Base-by-base conservation (phyloP, 2,797 vertebrate species). In the Florisuga fusca region DNA sequence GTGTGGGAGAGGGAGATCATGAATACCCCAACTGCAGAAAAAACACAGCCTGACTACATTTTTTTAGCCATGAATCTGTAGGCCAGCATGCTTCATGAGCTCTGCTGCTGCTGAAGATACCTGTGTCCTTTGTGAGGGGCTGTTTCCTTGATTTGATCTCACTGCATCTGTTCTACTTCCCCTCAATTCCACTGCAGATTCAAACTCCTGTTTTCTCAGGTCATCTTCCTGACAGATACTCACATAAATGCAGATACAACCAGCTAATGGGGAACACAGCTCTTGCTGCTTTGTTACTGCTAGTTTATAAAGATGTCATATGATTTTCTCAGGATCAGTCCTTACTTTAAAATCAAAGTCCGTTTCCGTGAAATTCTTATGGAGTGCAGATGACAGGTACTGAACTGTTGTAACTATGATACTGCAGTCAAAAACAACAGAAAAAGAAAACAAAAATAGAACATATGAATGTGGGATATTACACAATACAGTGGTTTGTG, bases 291-390 rank as follows among this genome's bases (percentile, higher is more conserved):
- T 45, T 53, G 12, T 45, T 91, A 67, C 59, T 71, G 54, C 20
- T 51, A 22, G 21, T 53, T 76, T 82, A 59, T 69, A 71, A 89
- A 63, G 58, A 93, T 67, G 34, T 21, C 61, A 34, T 45, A 62
- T 78, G 15, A 21, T 64, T 91, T 96, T 96, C 33, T 67, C 73
- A 64, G 71, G 31, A 71, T 76, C 97, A 84, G 12, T 93, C 76
- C 92, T 61, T 97, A 99, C 99, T 99, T 99, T 99, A 96, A 99
- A 99, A 98, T 99, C 99, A 94, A 99, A 99, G 97, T 99, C 99
- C 8, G 98, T 98, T 89, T 99, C 99, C 9, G 99, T 99, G 98
- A 99, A 99, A 97, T 99, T 99, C 98, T 99, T 99, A 97, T 99
- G 99, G 96, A 99, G 98, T 3, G 99, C 99, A 76, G 99, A 99